Evolutionary conservation across 2,113 vertebrate species (phyloP), one percentile per base, ranked within the genome.

Genomic region (Phrynosoma platyrhinos): DNA sequence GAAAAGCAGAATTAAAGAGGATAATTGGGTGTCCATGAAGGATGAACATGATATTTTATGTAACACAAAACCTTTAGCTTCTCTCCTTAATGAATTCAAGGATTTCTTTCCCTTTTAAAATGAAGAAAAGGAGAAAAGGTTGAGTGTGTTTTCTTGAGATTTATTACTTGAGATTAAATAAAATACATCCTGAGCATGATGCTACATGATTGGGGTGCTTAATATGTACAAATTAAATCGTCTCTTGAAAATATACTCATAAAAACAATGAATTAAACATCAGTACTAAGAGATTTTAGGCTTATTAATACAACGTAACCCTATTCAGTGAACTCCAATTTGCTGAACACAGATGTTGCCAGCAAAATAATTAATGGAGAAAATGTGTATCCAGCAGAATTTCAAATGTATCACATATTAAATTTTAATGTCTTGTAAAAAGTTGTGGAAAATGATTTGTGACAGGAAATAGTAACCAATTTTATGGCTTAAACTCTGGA

Each of bases 221-320:
- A 96, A 96, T 96, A 96, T 0, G 32, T 93, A 94, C 94, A 96
- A 97, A 97, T 97, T 96, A 95, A 97, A 96, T 96, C 58, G 94
- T 95, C 90, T 95, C 47, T 91, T 94, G 79, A 88, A 96, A 96
- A 95, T 94, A 95, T 62, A 93, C 88, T 94, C 95, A 94, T 95
- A 95, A 95, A 96, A 80, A 2, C 93, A 94, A 92, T 95, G 93
- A 96, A 97, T 96, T 96, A 97, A 96, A 96, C 93, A 97, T 96
- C 94, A 96, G 93, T 88, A 93, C 85, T 83, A 83, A 92, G 91
- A 95, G 91, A 96, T 92, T 92, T 90, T 81, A 83, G 81, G 82
- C 85, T 97, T 95, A 95, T 96, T 96, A 96, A 95, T 95, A 94
- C 80, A 90, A 91, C 95, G 69, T 92, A 96, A 95, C 93, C 92